Base-by-base conservation (phyloP, 2,113 vertebrate species). In the Anolis sagrei region DNA sequence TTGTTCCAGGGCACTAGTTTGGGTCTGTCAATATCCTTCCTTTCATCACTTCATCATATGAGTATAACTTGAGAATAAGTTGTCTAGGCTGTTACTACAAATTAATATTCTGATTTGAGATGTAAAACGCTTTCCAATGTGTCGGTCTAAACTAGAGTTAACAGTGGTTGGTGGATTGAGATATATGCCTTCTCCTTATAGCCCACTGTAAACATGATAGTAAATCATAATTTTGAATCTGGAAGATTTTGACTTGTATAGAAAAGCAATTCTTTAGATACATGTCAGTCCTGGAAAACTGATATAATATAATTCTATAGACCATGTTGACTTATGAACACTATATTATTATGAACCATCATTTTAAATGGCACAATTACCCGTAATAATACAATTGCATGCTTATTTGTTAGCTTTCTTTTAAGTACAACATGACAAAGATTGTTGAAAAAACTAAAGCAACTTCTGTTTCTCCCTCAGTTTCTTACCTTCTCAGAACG, bases 401-500 rank as follows among this genome's bases (percentile, higher is more conserved):
- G 8, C 13, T 27, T 32, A 32, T 76, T 34, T 79, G 68, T 32
- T 7, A 49, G 32, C 54, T 73, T 58, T 36, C 8, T 77, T 16
- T 14, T 44, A 48, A 62, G 11, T 18, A 1, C 34, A 29, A 48
- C 61, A 23, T 54, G 8, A 27, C 49, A 27, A 7, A 54, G 7
- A 21, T 54, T 21, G 62, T 21, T 58, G 48, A 73, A 14, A 49
- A 2, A 61, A 0, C 70, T 25, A 4, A 29, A 18, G 54, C 54
- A 54, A 62, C 34, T 74, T 44, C 54, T 18, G 27, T 81, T 88
- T 87, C 16, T 77, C 90, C 89, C 92, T 0, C 93, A 99, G 99
- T 99, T 99, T 96, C 98, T 98, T 83, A 99, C 98, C 2, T 99
- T 99, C 93, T 97, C 98, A 0, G 98, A 99, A 90, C 97, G 99